Evolutionary conservation across 2,113 vertebrate genomes (phyloP).

Genomic region (Bufo gargarizans): DNA sequence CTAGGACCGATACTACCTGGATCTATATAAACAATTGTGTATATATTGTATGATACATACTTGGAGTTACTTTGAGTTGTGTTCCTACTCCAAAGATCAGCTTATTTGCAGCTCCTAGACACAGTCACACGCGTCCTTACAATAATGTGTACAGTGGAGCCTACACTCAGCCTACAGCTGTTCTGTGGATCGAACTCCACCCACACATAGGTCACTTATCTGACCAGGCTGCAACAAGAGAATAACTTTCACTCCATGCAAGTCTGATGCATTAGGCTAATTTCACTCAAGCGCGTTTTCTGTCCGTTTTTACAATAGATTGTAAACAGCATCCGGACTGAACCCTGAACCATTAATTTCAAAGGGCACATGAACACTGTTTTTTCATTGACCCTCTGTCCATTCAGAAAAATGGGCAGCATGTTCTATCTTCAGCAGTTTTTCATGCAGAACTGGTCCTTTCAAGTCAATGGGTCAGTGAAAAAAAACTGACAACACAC

Average conservation of each 20-base stretch:
- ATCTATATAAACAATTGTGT: not conserved
- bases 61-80: slow-evolving; percentile 14
- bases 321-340: no score
- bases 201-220: not conserved
- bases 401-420: no score
- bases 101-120: not conserved
- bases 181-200: not conserved
- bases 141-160: not conserved
- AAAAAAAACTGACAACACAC: no score
- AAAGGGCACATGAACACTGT: no score
- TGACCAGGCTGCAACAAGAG: not conserved
- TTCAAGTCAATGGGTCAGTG: no score
- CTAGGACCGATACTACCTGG: not conserved
- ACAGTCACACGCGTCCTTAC: slow-evolving; percentile 6
- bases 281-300: not conserved
- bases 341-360: no score
- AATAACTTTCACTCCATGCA: not conserved
- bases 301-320: no score
- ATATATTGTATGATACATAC: slow-evolving; percentile 9
- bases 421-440: no score
- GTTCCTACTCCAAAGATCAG: slow-evolving; percentile 37
- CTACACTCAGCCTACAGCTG: not conserved
- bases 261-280: not conserved
- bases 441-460: no score
- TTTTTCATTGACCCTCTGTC: no score